These are phyloP conservation scores for Thamnophis elegans DNA, from an alignment of 2,797 vertebrate species.

Conservation along the genomic window DNA sequence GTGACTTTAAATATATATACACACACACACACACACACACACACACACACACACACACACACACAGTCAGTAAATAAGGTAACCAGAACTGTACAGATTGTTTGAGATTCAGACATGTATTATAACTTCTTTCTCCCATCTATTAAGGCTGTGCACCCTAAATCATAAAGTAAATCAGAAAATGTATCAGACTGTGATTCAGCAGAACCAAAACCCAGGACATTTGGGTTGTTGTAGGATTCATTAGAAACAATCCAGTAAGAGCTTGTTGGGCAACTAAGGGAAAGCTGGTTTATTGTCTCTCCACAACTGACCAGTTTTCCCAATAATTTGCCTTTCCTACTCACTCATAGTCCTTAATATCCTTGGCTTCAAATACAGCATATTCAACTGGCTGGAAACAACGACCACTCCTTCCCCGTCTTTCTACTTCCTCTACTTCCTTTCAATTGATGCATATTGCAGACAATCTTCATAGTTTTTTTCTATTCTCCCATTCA, in stretches of 20 bases:
- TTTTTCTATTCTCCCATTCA: background rate
- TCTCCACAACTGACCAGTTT: background rate
- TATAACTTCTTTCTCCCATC: too few relatives aligned
- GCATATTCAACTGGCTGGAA: background rate
- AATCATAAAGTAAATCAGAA: too few relatives aligned
- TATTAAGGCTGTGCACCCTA: too few relatives aligned
- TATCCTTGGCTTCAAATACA: background rate
- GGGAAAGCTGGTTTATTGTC: background rate
- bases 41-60: too few relatives aligned
- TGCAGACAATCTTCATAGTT: background rate
- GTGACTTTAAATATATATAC: too few relatives aligned
- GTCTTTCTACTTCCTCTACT: background rate
- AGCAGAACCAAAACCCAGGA: background rate
- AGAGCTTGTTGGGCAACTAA: background rate
- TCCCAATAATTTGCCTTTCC: background rate
- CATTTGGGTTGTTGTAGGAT: background rate
- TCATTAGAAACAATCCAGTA: background rate
- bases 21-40: too few relatives aligned
- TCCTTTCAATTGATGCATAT: background rate
- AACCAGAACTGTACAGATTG: too few relatives aligned
- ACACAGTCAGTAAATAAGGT: too few relatives aligned
- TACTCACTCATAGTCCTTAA: background rate
- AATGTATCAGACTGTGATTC: background rate
- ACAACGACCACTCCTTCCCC: background rate
- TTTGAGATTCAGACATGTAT: too few relatives aligned